Conservation (phyloP, 1,140 invertebrate species). For the Asbolus verrucosus region DNA sequence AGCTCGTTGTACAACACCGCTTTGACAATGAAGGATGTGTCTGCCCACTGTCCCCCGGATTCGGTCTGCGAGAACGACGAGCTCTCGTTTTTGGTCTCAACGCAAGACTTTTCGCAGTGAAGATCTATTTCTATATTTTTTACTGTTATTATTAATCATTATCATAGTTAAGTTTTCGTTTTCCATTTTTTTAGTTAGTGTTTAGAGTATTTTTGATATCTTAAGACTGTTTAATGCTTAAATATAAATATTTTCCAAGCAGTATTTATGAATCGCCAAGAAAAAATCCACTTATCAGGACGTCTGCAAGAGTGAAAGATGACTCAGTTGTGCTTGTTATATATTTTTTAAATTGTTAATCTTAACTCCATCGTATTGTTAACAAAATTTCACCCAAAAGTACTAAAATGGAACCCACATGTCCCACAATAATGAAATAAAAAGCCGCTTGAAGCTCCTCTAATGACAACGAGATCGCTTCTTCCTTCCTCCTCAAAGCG, state of each 20-base stretch:
- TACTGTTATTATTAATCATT: too few relatives aligned
- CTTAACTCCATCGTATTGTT: too few relatives aligned
- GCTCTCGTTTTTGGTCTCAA: not conserved
- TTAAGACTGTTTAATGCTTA: too few relatives aligned
- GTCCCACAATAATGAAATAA: constrained; percentile 1
- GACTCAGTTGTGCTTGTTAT: too few relatives aligned
- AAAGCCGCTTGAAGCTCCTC: constrained; percentile 32
- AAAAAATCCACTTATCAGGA: too few relatives aligned
- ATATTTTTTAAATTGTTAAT: too few relatives aligned
- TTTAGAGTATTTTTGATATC: too few relatives aligned
- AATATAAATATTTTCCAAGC: too few relatives aligned
- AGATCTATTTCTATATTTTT: not conserved
- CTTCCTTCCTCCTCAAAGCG: not conserved
- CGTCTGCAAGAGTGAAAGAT: too few relatives aligned
- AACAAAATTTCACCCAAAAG: not conserved
- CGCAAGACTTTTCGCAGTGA: not conserved
- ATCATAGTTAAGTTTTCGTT: too few relatives aligned
- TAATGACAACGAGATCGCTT: not conserved
- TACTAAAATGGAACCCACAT: not conserved
- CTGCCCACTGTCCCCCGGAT: not conserved
- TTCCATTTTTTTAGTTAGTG: too few relatives aligned
- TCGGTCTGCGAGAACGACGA: not conserved
- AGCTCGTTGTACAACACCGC: not conserved
- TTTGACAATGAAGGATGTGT: not conserved
- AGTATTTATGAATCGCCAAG: too few relatives aligned